Conservation (phyloP, 2,888 invertebrate genomes). For the Chaitophorus viminalis region DNA sequence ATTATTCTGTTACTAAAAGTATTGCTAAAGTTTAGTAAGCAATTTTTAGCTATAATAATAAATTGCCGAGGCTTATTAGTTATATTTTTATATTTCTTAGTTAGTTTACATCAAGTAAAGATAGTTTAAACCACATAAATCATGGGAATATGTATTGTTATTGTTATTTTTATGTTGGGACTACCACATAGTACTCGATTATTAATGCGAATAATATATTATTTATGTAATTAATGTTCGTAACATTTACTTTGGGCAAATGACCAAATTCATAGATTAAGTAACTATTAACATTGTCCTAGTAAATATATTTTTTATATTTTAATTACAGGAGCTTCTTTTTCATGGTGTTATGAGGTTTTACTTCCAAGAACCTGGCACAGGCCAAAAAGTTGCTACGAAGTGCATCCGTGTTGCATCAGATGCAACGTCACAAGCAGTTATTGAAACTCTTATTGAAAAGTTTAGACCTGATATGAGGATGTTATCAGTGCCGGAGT, state of each 20-base stretch:
- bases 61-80: background rate
- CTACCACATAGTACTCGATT: background rate
- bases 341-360: slow-evolving; percentile 99
- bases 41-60: background rate
- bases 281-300: slow-evolving; percentile 18
- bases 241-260: background rate
- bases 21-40: background rate
- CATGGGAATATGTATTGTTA: background rate
- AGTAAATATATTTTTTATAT: slow-evolving; percentile 9
- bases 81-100: background rate
- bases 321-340: slow-evolving; percentile 83
- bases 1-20: background rate
- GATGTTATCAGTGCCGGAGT: slow-evolving; percentile 81
- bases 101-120: background rate
- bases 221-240: no score
- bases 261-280: background rate
- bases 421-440: slow-evolving; percentile 94
- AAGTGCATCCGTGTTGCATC: slow-evolving; percentile 98
- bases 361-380: slow-evolving; percentile 98
- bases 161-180: slow-evolving; percentile 16
- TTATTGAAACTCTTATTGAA: slow-evolving; percentile 96
- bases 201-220: background rate
- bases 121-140: background rate
- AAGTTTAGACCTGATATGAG: slow-evolving; percentile 99
- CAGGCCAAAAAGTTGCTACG: slow-evolving; percentile 97